Evolutionary conservation across 2,888 invertebrate species (phyloP), one percentile per base, ranked within the genome.

Genomic region (Thalpophila matura): DNA sequence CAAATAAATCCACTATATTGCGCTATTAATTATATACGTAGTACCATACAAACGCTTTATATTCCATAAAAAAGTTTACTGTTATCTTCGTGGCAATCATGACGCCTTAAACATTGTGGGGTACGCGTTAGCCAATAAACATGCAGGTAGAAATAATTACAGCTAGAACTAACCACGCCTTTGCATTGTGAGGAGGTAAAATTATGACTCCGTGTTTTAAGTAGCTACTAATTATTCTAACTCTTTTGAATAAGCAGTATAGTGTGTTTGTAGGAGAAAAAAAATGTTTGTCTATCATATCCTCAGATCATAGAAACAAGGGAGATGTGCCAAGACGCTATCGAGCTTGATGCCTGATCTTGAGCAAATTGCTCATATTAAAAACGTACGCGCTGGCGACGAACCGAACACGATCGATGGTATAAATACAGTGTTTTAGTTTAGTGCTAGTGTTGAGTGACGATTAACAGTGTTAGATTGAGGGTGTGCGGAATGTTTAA

Each of bases 181-280:
- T 24, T 12, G 43, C 45, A 33, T 43, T 56, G 45, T 45, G 27
- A 22, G 20, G 29, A 22, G 35, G 66, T 35, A 20, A 37, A 67
- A 22, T 68, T 46, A 68, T 26, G 24, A 24, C 35, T 33, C 38
- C 54, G 49, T 55, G 56, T 40, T 43, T 31, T 14, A 47, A 47
- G 31, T 27, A 38, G 38, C 26, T 40, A 14, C 38, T 74, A 67
- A 74, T 68, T 74, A 68, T 37, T 56, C 74, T 56, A 49, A 53
- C 12, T n/a, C 29, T 16, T 43, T 31, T 73, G 47, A 5, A 38
- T 49, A 37, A 16, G 40, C 18, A 26, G 4, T 18, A 49, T 37
- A 1, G 40, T 22, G 31, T 14, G 9, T 2, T 29, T 31, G 9
- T 27, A 12, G 18, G 0, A 12, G 22, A 1, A 9, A 27, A 43